These are phyloP conservation scores for Corvus moneduloides DNA, from an alignment of 2,113 vertebrate species.

Conservation along the genomic window DNA sequence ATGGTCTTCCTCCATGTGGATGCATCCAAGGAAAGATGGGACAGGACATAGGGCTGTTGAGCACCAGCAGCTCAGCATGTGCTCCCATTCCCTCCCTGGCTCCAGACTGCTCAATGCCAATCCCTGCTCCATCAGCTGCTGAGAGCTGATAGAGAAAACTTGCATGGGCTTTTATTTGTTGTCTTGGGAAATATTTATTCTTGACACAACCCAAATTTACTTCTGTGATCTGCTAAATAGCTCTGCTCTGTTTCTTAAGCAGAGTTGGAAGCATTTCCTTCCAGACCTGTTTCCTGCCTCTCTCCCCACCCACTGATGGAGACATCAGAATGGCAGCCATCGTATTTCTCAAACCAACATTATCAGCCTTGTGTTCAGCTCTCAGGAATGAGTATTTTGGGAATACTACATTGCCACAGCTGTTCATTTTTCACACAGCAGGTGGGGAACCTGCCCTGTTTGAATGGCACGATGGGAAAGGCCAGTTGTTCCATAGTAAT, in stretches of 20 bases:
- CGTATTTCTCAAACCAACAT: not conserved
- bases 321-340: not conserved
- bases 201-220: not conserved
- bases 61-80: fast-evolving
- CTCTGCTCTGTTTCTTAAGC: not conserved
- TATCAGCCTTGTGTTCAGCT: not conserved
- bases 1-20: not conserved
- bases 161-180: not conserved
- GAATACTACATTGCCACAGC: not conserved
- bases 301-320: not conserved
- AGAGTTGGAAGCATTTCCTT: not conserved
- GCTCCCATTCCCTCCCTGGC: not conserved
- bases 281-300: not conserved
- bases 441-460: slow-evolving; percentile 5
- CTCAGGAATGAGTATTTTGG: not conserved
- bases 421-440: slow-evolving; percentile 21
- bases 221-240: not conserved
- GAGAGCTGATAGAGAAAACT: not conserved
- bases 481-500: not conserved
- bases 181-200: not conserved
- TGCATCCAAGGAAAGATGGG: not conserved
- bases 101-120: fast-evolving
- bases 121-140: not conserved
- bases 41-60: not conserved
- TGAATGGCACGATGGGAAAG: not conserved